Evolutionary conservation across 1,140 invertebrate genomes (phyloP).

Genomic region (Drosophila sucinea): DNA sequence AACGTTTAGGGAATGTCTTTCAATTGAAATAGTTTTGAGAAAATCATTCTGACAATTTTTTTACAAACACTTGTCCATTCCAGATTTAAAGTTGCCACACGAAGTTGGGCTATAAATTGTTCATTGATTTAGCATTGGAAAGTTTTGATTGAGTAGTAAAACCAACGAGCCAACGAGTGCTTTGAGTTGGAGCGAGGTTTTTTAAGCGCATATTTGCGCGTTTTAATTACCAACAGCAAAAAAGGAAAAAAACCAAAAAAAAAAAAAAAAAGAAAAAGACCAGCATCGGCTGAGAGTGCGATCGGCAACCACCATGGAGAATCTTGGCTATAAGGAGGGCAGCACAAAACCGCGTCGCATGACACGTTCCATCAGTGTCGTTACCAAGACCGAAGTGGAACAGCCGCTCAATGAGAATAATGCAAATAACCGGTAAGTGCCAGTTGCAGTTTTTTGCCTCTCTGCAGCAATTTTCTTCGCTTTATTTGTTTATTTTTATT

Average conservation of each 20-base stretch:
- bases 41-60: constrained; percentile 6
- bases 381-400: constrained; percentile 82
- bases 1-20: constrained; percentile 20
- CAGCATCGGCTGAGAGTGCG: constrained; percentile 41
- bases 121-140: constrained; percentile 38
- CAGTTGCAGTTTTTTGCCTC: constrained; percentile 31
- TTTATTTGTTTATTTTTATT: constrained; percentile 6
- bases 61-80: constrained; percentile 14
- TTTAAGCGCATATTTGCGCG: constrained; percentile 70
- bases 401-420: constrained; percentile 81
- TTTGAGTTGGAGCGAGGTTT: constrained; percentile 30
- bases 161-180: constrained; percentile 34
- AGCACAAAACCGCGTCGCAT: constrained; percentile 80
- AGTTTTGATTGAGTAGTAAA: constrained; percentile 37
- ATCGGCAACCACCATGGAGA: constrained; percentile 66
- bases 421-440: constrained; percentile 82
- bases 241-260: constrained; percentile 26
- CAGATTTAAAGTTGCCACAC: not conserved
- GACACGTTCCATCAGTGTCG: constrained; percentile 80
- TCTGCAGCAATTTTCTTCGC: constrained; percentile 9
- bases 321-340: constrained; percentile 83
- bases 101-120: constrained; percentile 63
- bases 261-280: constrained; percentile 34
- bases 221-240: constrained; percentile 57
- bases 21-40: not conserved